A percentile compares a stretch with the other conserved stretches of the same genome.
These are phyloP conservation scores for Drosophila paramelanica DNA, from an alignment of 2,888 invertebrate genomes.

Conservation along the genomic window DNA sequence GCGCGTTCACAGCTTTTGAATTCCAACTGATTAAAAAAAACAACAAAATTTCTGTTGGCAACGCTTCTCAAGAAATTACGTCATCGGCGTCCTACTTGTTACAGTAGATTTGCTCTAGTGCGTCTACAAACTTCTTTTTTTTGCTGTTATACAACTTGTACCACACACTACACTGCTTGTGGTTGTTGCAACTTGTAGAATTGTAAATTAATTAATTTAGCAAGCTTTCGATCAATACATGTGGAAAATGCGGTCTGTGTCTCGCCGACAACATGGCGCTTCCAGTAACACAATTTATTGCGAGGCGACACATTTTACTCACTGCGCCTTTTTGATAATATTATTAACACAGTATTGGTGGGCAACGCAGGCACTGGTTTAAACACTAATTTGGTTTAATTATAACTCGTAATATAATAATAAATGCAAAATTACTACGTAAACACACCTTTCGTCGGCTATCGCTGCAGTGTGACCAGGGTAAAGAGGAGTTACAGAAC, in stretches of 20 bases:
- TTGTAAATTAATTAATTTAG: constrained; percentile 15
- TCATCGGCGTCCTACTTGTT: constrained; percentile 78
- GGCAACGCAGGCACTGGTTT: constrained; percentile 12
- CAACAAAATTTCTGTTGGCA: constrained; percentile 51
- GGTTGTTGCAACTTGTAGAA: constrained; percentile 7
- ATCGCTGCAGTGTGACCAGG: constrained; percentile 39
- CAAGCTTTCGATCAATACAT: constrained; percentile 28
- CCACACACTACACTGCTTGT: constrained; percentile 3
- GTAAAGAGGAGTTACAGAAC: not conserved
- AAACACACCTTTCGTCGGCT: constrained; percentile 62
- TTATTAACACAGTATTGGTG: not conserved
- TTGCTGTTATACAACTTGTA: constrained; percentile 13
- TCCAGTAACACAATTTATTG: constrained; percentile 31
- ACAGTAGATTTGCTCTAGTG: constrained; percentile 20
- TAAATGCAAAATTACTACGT: constrained; percentile 57
- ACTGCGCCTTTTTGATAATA: constrained; percentile 49
- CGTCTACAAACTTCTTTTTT: constrained; percentile 2
- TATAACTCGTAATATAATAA: constrained; percentile 39
- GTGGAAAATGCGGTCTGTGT: constrained; percentile 52
- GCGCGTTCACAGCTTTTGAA: constrained; percentile 49
- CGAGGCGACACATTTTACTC: constrained; percentile 50
- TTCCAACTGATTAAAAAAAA: constrained; percentile 45
- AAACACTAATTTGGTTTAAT: constrained; percentile 30
- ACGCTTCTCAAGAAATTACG: constrained; percentile 63
- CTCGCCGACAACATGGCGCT: constrained; percentile 59